Percentiles rank a stretch among this genome's conserved stretches.
Evolutionary conservation across 2,113 vertebrate genomes (phyloP).

Genomic region (Menura novaehollandiae): DNA sequence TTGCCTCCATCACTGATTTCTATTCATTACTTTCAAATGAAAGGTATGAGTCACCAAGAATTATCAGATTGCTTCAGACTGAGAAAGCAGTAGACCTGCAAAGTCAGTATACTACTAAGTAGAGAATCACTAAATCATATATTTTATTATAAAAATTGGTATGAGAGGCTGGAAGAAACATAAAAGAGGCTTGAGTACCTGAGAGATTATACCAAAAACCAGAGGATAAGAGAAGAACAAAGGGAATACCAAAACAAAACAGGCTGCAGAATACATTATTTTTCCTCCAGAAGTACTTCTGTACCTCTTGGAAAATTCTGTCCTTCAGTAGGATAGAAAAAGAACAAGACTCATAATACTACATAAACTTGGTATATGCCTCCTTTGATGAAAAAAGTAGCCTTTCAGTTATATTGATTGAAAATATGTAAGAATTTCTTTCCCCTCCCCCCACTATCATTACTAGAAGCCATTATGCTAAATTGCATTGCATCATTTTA

Average conservation of each 20-base stretch:
- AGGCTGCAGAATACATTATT: background rate
- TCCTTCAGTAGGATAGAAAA: background rate
- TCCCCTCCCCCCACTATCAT: background rate
- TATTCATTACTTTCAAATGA: slow-evolving; percentile 1
- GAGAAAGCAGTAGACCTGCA: background rate
- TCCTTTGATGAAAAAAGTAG: background rate
- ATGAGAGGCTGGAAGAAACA: background rate
- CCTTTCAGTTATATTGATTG: background rate
- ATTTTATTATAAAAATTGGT: background rate
- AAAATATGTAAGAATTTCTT: background rate
- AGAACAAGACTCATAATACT: background rate
- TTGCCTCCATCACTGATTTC: background rate
- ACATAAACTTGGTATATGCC: background rate
- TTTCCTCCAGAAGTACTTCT: background rate
- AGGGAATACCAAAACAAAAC: background rate
- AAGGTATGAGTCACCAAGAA: slow-evolving; percentile 28
- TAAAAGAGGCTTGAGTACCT: background rate
- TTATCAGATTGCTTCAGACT: background rate
- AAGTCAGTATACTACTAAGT: background rate
- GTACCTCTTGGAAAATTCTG: background rate
- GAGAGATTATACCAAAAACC: background rate
- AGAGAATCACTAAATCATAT: background rate
- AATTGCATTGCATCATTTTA: background rate
- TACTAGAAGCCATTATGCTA: background rate
- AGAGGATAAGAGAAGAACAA: background rate